Evolutionary conservation across 2,113 vertebrate genomes (phyloP).

Genomic region (Dromas ardeola): DNA sequence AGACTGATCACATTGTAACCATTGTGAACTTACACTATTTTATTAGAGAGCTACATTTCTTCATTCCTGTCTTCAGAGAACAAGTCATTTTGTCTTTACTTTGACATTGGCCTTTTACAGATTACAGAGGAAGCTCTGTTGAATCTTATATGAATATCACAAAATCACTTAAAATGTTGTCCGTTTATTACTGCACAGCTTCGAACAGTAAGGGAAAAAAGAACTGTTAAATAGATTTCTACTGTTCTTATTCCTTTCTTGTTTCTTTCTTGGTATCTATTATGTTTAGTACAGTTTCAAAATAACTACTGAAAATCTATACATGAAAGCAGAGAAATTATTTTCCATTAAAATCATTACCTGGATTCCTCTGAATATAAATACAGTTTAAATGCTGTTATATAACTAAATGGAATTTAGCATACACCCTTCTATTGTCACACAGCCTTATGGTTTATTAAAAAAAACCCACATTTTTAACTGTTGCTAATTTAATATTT

Average conservation of each 20-base stretch:
- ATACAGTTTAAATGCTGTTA: background rate
- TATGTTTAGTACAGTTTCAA: background rate
- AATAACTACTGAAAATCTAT: background rate
- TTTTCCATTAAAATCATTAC: slow-evolving; percentile 46
- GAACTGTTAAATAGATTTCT: background rate
- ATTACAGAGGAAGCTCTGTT: slow-evolving; percentile 47
- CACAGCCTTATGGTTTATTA: background rate
- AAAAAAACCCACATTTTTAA: background rate
- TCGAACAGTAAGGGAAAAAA: background rate
- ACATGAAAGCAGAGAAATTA: background rate
- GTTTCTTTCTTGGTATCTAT: background rate
- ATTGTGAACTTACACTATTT: slow-evolving; percentile 65
- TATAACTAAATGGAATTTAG: slow-evolving; percentile 7
- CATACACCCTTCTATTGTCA: slow-evolving; percentile 11
- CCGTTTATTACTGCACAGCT: slow-evolving; percentile 15
- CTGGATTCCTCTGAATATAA: background rate
- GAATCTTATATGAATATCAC: slow-evolving; percentile 51
- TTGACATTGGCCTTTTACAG: slow-evolving; percentile 62
- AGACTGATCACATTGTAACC: slow-evolving; percentile 63
- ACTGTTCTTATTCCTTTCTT: background rate
- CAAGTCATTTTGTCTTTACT: slow-evolving; percentile 66
- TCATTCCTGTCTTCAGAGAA: slow-evolving; percentile 58
- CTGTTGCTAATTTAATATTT: slow-evolving; percentile 3
- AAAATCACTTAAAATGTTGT: slow-evolving; percentile 54
- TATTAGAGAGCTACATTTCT: slow-evolving; percentile 54